A percentile compares a stretch with the other conserved stretches of the same genome.
phyloP scores from a whole-genome alignment of 2,797 vertebrate species.

The Gadopsis bispinosus region DNA sequence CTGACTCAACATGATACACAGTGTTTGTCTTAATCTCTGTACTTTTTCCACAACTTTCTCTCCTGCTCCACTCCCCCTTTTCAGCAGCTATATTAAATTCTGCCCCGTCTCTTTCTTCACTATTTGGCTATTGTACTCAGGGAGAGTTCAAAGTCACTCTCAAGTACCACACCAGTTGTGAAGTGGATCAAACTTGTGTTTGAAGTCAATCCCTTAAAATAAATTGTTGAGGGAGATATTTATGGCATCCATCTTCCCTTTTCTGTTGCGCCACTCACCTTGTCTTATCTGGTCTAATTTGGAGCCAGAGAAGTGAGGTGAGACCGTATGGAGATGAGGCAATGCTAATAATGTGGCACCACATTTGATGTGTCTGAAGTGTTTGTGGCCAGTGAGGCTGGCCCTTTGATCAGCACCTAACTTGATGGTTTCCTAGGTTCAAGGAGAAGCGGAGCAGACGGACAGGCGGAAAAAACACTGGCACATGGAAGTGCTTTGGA shows the following conservation, averaged over 20 bases:
- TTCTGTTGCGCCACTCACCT: conserved; percentile 47
- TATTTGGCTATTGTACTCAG: conserved; percentile 60
- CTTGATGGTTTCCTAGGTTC: conserved; percentile 80
- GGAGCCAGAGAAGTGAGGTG: conserved; percentile 58
- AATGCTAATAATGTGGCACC: conserved; percentile 76
- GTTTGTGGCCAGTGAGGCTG: conserved; percentile 68
- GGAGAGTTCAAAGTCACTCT: conserved; percentile 77
- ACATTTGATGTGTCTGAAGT: conserved; percentile 84
- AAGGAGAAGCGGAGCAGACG: conserved; percentile 68
- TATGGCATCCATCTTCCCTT: conserved; percentile 39
- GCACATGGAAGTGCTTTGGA: conserved; percentile 47
- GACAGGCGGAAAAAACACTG: conserved; percentile 49
- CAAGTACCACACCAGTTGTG: conserved; percentile 52
- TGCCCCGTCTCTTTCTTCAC: conserved; percentile 34
- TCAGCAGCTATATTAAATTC: conserved; percentile 44
- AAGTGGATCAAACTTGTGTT: conserved; percentile 69
- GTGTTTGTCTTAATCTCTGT: conserved; percentile 54
- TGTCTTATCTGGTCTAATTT: conserved; percentile 78
- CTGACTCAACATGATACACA: conserved; percentile 52
- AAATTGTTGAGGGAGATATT: conserved; percentile 53
- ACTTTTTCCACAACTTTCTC: conserved; percentile 52
- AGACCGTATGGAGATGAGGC: conserved; percentile 81
- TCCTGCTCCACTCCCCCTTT: background rate
- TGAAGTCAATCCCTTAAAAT: conserved; percentile 74
- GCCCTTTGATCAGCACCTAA: conserved; percentile 80